Conservation (phyloP, 2,113 vertebrate species). For the Tenrec ecaudatus region DNA sequence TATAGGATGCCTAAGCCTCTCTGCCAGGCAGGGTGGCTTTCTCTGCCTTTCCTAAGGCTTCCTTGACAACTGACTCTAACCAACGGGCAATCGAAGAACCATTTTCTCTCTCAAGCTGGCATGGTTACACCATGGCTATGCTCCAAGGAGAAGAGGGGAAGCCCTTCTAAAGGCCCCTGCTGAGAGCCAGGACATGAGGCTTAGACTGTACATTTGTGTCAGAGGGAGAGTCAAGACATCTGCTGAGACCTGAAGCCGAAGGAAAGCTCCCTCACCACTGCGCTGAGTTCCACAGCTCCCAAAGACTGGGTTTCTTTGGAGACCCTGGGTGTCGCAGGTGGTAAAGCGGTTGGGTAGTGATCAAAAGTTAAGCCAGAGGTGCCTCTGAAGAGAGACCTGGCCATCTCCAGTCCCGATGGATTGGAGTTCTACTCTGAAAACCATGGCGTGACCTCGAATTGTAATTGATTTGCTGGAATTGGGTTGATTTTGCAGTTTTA, state of each 20-base stretch:
- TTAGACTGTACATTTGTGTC: background rate
- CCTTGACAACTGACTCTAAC: background rate
- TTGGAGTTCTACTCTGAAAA: background rate
- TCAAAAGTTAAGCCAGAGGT: background rate
- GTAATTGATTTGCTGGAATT: background rate
- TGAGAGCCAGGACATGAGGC: background rate
- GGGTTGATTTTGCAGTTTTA: background rate
- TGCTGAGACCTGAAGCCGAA: background rate
- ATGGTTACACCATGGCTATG: background rate
- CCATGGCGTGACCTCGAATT: background rate
- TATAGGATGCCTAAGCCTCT: background rate
- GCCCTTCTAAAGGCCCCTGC: background rate
- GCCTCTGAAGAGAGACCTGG: background rate
- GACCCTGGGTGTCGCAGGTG: background rate
- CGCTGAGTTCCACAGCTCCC: background rate
- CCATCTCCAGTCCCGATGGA: background rate
- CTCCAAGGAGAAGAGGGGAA: background rate
- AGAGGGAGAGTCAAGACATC: background rate
- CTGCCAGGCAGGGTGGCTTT: background rate
- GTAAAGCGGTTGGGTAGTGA: background rate
- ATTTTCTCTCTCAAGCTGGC: background rate
- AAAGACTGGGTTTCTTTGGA: background rate
- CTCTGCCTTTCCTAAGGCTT: too few relatives aligned
- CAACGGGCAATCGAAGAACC: background rate
- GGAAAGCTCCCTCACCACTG: background rate